phyloP scores from a whole-genome alignment of 2,113 vertebrate species.

The Nicator chloris region DNA sequence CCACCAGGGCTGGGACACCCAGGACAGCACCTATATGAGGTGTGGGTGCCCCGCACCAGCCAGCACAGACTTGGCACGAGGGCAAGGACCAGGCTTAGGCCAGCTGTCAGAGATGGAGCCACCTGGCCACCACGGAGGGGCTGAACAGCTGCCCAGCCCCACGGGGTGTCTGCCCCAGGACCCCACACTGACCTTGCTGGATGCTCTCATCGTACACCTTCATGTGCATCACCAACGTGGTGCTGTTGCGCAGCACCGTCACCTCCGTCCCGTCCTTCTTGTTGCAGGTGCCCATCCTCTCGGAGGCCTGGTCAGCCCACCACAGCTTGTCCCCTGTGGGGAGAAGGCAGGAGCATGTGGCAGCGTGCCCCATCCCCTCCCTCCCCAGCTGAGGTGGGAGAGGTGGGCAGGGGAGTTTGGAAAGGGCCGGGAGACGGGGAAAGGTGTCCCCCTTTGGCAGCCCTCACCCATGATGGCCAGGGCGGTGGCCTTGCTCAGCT shows the following conservation, averaged over 20 bases:
- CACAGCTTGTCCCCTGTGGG: slow-evolving; percentile 88
- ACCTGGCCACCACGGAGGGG: fast-evolving
- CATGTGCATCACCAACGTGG: slow-evolving; percentile 97
- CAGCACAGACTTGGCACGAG: fast-evolving
- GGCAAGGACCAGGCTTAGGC: neutral
- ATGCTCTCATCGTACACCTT: slow-evolving; percentile 92
- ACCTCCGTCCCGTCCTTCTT: slow-evolving; percentile 85
- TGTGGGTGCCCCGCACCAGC: neutral
- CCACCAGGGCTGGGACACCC: fast-evolving
- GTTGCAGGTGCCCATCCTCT: slow-evolving; percentile 92
- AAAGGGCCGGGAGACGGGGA: neutral
- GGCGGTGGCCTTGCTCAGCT: slow-evolving; percentile 89
- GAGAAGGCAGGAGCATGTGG: neutral
- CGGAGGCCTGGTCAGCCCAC: slow-evolving; percentile 94
- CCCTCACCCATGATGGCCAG: slow-evolving; percentile 94
- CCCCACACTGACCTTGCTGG: slow-evolving; percentile 73
- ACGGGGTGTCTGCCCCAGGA: neutral
- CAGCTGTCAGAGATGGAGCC: neutral
- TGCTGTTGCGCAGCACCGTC: slow-evolving; percentile 87
- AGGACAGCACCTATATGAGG: fast-evolving
- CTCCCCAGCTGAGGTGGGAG: neutral
- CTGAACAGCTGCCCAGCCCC: fast-evolving
- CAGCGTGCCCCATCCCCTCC: neutral
- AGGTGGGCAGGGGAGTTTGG: neutral
- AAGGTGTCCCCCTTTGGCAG: neutral